Base-by-base conservation (phyloP, 2,797 vertebrate species). In the Enteromius viviparus region DNA sequence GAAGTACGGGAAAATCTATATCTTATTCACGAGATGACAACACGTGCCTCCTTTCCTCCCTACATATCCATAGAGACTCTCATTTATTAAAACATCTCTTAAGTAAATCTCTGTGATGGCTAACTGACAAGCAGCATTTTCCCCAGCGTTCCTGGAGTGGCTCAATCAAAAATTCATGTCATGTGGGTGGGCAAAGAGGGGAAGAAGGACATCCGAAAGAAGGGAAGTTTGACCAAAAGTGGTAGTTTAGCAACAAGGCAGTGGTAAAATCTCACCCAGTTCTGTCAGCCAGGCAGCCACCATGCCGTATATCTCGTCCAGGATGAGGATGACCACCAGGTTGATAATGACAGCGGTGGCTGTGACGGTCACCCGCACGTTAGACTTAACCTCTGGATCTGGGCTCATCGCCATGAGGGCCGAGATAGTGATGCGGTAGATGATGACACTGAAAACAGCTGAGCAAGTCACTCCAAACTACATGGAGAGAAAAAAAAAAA, bases 321-420 rank as follows among this genome's bases (percentile, higher is more conserved):
- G 94, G 88, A 99, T 96, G 77, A 99, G 97, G 87, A 99, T 98
- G 76, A 98, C 96, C 78, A 99, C 93, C 0, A 99, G 94, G 93
- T 99, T 99, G 89, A 99, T 98, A 94, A 99, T 95, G 92, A 99
- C 98, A 0, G 98, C 97, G 0, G 98, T 99, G 2, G 98, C 96
- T 0, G 97, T 96, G 85, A 99, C 98, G 0, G 96, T 99, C 81
- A 96, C 96, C 0, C 97, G 94, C 2, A 96, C 95, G 0, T 98
- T 98, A 86, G 97, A 93, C 87, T 95, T 97, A 45, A 93, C 95
- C 53, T 94, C 94, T 6, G 96, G 95, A 47, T 96, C 95, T 0
- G 95, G 89, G 87, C 95, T 97, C 95, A 98, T 96, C 0, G 97
- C 97, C 92, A 99, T 94, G 66, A 97, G 93, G 0, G 98, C 96